Conservation (phyloP, 2,797 vertebrate species). For the Myiothlypis chrysogaster region DNA sequence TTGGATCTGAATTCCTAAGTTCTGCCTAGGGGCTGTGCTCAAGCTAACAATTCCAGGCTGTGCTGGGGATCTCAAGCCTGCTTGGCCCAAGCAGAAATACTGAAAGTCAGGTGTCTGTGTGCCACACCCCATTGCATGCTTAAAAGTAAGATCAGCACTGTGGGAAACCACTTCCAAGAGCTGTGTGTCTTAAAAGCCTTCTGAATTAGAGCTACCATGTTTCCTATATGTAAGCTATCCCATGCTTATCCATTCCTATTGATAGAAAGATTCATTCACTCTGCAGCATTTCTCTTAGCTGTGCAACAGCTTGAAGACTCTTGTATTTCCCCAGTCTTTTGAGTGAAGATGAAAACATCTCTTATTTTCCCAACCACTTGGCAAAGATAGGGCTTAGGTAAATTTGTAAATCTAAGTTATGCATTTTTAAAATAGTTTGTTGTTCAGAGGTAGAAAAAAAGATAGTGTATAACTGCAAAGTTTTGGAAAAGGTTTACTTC, state of each 20-base stretch:
- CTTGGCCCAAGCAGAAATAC: neutral
- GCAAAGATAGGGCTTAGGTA: neutral
- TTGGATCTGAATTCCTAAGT: neutral
- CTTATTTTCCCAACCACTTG: neutral
- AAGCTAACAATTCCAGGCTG: neutral
- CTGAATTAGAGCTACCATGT: neutral
- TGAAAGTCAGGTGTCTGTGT: neutral
- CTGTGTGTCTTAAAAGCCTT: neutral
- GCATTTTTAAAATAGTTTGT: neutral
- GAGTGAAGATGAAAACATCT: neutral
- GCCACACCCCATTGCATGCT: fast-evolving
- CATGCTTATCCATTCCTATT: neutral
- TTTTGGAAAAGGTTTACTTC: neutral
- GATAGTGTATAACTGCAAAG: neutral
- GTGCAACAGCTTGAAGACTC: neutral
- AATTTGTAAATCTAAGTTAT: neutral
- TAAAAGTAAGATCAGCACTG: neutral
- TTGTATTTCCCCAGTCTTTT: neutral
- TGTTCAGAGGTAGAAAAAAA: neutral
- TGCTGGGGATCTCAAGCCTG: fast-evolving
- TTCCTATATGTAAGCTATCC: neutral
- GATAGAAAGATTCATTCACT: neutral
- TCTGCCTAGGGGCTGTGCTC: neutral
- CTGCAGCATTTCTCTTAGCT: neutral
- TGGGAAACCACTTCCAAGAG: neutral